phyloP scores from a whole-genome alignment of 2,888 invertebrate genomes.

The Drosophila maculinotata region DNA sequence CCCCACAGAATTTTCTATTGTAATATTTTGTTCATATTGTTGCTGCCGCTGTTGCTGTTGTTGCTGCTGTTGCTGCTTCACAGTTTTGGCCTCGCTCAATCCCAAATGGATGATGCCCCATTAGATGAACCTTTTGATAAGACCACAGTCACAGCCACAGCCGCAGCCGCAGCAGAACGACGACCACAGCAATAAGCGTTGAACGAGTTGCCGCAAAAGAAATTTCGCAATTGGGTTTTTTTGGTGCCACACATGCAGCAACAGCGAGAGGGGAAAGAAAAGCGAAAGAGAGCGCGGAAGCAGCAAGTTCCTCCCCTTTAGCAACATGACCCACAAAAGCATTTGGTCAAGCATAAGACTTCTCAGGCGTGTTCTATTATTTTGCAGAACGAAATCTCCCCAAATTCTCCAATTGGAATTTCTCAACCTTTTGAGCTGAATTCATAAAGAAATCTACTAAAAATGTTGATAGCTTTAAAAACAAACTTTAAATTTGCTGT shows the following conservation, averaged over 20 bases:
- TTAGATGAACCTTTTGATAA: conserved; percentile 61
- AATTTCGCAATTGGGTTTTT: conserved; percentile 22
- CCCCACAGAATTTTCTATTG: conserved; percentile 18
- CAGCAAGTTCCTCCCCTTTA: too few species aligned
- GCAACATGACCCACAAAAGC: background rate
- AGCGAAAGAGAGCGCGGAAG: too few species aligned
- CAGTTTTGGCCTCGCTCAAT: conserved; percentile 35
- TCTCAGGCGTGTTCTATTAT: too few species aligned
- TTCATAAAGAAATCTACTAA: too few species aligned
- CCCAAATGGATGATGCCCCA: conserved; percentile 49
- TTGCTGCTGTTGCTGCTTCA: conserved; percentile 29
- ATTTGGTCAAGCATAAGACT: conserved; percentile 8
- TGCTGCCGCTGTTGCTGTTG: conserved; percentile 18
- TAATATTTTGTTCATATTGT: conserved; percentile 21
- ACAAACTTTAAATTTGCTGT: too few species aligned
- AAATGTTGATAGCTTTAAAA: too few species aligned
- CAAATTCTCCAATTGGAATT: background rate
- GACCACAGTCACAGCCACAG: conserved; percentile 19
- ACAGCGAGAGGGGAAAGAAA: background rate
- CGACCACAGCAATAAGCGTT: conserved; percentile 43
- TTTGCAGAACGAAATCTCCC: background rate
- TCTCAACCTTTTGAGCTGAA: too few species aligned
- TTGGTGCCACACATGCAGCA: conserved; percentile 9
- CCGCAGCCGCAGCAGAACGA: conserved; percentile 4
- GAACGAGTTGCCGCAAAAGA: conserved; percentile 31